A percentile compares a stretch with the other conserved stretches of the same genome.
Evolutionary conservation across 2,113 vertebrate species (phyloP).

Genomic region (Uria aalge): DNA sequence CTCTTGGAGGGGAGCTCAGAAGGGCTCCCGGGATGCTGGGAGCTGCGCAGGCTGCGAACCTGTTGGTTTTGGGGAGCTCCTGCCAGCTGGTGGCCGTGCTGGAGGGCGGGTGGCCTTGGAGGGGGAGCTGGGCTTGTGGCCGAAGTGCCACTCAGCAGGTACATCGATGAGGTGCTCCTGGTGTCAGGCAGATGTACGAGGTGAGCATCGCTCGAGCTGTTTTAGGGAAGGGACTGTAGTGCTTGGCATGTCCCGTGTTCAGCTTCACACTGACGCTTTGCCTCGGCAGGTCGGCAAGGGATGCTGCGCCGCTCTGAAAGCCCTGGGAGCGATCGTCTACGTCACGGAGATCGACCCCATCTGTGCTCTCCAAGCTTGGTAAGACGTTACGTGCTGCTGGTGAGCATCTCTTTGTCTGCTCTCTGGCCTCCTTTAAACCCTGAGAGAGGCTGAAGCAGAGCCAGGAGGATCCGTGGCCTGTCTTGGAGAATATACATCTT

Average conservation of each 20-base stretch:
- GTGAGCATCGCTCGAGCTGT: not conserved
- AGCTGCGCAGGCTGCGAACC: not conserved
- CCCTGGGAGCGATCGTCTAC: conserved; percentile 93
- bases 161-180: not conserved
- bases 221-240: not conserved
- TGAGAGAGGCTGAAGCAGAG: not conserved
- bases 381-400: conserved; percentile 13
- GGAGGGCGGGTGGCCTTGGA: not conserved
- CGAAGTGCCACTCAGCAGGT: not conserved
- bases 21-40: not conserved
- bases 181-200: accelerated
- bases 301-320: conserved; percentile 95
- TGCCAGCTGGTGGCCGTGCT: not conserved
- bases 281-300: conserved; percentile 91
- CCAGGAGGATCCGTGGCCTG: not conserved
- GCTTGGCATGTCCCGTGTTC: accelerated
- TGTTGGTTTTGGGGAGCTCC: not conserved
- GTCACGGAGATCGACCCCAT: conserved; percentile 99
- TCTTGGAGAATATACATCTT: not conserved
- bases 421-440: not conserved
- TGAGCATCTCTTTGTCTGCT: not conserved
- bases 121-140: not conserved
- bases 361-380: conserved; percentile 97
- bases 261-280: not conserved
- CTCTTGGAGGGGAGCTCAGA: not conserved